Evolutionary conservation across 2,113 vertebrate genomes (phyloP).

Genomic region (Grus americana): DNA sequence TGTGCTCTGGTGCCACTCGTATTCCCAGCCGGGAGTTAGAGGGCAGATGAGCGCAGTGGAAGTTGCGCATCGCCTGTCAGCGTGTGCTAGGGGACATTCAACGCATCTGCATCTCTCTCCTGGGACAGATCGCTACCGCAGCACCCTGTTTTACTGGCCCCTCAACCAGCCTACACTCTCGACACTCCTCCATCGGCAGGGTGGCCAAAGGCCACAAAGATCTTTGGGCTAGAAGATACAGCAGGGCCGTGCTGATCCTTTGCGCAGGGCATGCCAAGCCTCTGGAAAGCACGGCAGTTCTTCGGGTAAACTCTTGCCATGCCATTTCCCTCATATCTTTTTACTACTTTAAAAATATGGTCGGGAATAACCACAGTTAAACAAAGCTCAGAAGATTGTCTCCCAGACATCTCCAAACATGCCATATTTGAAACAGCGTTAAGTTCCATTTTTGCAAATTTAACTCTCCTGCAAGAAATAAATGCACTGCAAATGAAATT

Average conservation of each 20-base stretch:
- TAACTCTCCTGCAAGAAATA: background rate
- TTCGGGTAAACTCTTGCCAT: background rate
- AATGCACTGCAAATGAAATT: background rate
- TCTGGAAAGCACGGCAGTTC: background rate
- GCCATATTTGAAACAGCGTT: background rate
- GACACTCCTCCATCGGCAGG: fast-evolving
- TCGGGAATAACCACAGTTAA: background rate
- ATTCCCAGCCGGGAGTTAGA: background rate
- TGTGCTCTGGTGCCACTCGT: background rate
- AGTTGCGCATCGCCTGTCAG: background rate
- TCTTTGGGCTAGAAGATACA: background rate
- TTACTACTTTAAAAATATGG: background rate
- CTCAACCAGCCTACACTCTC: fast-evolving
- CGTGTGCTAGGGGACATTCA: background rate
- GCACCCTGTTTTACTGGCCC: background rate
- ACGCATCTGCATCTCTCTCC: background rate
- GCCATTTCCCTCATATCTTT: background rate
- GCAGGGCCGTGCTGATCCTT: background rate
- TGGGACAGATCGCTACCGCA: background rate
- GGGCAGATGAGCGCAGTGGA: background rate
- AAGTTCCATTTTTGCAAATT: background rate
- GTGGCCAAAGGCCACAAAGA: background rate
- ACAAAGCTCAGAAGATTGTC: background rate
- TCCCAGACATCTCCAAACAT: background rate
- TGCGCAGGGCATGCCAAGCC: background rate